Conservation (phyloP, 2,888 invertebrate species). For the Drosophila prostipennis region DNA sequence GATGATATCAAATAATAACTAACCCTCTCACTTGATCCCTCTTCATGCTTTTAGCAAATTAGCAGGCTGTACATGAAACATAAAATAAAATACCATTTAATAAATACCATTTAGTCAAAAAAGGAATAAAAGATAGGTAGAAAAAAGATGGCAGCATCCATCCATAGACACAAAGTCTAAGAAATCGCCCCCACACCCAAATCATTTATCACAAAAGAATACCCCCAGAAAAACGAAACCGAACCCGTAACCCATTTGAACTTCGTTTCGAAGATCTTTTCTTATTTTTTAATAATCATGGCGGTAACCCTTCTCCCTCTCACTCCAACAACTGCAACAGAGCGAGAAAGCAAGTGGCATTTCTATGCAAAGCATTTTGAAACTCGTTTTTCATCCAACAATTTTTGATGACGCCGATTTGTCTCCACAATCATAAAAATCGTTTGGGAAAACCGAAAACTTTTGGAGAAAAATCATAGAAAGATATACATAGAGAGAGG, state of each 20-base stretch:
- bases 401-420: conserved; percentile 83
- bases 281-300: conserved; percentile 21
- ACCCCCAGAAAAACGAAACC: conserved; percentile 24
- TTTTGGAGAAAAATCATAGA: conserved; percentile 32
- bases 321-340: conserved; percentile 11
- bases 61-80: conserved; percentile 31
- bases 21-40: conserved; percentile 56
- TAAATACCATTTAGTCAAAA: too few species aligned
- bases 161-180: conserved; percentile 55
- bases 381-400: conserved; percentile 62
- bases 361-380: conserved; percentile 64
- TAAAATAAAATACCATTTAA: neutral
- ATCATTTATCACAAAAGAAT: conserved; percentile 60
- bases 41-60: conserved; percentile 25
- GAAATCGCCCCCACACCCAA: conserved; percentile 36
- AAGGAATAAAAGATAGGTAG: neutral
- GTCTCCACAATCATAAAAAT: conserved; percentile 78
- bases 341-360: conserved; percentile 60
- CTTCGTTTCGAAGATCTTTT: conserved; percentile 3
- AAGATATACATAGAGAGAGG: conserved; percentile 3
- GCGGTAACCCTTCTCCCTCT: conserved; percentile 33
- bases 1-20: conserved; percentile 56
- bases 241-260: conserved; percentile 22
- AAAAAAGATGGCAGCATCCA: conserved; percentile 25
- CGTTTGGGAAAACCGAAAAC: conserved; percentile 47